Evolutionary conservation across 2,113 vertebrate species (phyloP), one percentile per base, ranked within the genome.

Genomic region (Bolborhynchus lineola): DNA sequence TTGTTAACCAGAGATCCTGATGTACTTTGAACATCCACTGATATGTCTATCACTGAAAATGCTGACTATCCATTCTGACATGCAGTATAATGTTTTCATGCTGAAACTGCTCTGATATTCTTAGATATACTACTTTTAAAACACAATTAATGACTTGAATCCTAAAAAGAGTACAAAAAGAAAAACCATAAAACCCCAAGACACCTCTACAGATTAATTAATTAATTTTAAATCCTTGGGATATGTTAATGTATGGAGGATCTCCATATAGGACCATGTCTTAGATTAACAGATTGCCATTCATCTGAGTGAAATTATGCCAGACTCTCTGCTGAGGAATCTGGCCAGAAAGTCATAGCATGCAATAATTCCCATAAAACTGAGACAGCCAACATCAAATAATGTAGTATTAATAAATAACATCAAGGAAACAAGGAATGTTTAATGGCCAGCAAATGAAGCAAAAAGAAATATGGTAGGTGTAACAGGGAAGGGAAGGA

Each of bases 201-300:
- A 16, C 55, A 55, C 59, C 35, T 88, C 19, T 14, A 57, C 44
- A 29, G 29, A 47, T 26, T 44, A 79, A 93, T 86, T 76, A 88
- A 59, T 75, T 92, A 64, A 71, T 84, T 46, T 71, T 13, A 68
- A 93, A 72, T 80, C 67, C 49, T 70, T 70, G 46, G 60, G 46
- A 55, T 81, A 35, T 41, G 63, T 82, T 88, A 46, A 60, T 31
- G 6, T 26, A 42, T 24, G 50, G 76, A 86, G 42, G 41, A 64
- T 53, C 85, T 86, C 46, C 71, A 44, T 81, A 82, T 97, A 88
- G 72, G 55, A 74, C 82, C 76, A 88, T 94, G 82, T 70, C 85
- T 88, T 63, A 55, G 85, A 62, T 83, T 35, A 83, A 67, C 13
- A 88, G n/a, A 75, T 37, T 82, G 53, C 70, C 84, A 49, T 77